Percentiles rank a stretch among this genome's conserved stretches.
Evolutionary conservation across 2,113 vertebrate species (phyloP).

Genomic region (Xenus cinereus): DNA sequence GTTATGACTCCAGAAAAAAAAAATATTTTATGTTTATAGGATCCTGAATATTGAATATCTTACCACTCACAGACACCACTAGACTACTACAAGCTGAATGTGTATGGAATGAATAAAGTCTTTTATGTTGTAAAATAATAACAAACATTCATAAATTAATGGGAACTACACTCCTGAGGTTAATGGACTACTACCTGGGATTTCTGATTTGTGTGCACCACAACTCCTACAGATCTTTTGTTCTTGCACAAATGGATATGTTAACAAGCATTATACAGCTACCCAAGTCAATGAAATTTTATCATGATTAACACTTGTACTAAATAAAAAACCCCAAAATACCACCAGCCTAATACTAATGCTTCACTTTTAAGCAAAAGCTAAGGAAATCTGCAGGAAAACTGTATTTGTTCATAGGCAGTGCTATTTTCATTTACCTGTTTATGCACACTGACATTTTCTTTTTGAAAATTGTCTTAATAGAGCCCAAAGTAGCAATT

Average conservation of each 20-base stretch:
- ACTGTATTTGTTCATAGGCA: background rate
- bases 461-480: constrained; percentile 47
- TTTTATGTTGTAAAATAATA: constrained; percentile 3
- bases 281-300: background rate
- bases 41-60: background rate
- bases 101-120: background rate
- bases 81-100: background rate
- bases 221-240: background rate
- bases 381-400: background rate
- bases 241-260: background rate
- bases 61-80: background rate
- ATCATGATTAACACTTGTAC: background rate
- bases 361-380: background rate
- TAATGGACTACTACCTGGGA: background rate
- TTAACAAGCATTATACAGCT: background rate
- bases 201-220: background rate
- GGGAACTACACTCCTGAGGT: background rate
- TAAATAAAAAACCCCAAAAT: background rate
- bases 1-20: background rate
- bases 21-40: background rate
- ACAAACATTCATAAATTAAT: background rate
- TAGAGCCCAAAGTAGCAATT: constrained; percentile 47
- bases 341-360: background rate
- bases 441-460: constrained; percentile 44
- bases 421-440: constrained; percentile 41